Conservation (phyloP, 1,140 invertebrate genomes). For the Myzus persicae region DNA sequence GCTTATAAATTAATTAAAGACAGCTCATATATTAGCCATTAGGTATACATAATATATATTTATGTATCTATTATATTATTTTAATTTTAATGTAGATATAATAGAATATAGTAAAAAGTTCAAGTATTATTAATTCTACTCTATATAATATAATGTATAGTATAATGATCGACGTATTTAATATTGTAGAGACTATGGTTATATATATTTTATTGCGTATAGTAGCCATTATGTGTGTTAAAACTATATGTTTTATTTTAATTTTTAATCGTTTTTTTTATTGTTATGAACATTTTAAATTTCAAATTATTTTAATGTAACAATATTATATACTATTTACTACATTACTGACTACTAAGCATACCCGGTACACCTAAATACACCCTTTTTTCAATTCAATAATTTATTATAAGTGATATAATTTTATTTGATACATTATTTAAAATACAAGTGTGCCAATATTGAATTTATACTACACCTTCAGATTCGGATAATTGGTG, state of each 20-base stretch:
- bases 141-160: neutral
- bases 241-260: neutral
- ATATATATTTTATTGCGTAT: neutral
- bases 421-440: neutral
- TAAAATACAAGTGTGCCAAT: constrained; percentile 35
- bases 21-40: neutral
- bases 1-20: neutral
- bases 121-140: neutral
- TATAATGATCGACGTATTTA: neutral
- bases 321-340: neutral
- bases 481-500: neutral
- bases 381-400: neutral
- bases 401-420: neutral
- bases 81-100: too few relatives aligned
- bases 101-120: too few relatives aligned
- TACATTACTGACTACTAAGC: neutral
- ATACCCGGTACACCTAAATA: too few relatives aligned
- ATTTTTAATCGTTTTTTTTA: neutral
- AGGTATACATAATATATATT: neutral
- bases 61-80: too few relatives aligned
- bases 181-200: neutral
- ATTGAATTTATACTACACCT: neutral
- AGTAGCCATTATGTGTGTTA: neutral
- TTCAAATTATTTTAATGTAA: neutral
- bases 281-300: neutral